A percentile compares a stretch with the other conserved stretches of the same genome.
phyloP scores from a whole-genome alignment of 1,140 invertebrate genomes.

The Apis florea region DNA sequence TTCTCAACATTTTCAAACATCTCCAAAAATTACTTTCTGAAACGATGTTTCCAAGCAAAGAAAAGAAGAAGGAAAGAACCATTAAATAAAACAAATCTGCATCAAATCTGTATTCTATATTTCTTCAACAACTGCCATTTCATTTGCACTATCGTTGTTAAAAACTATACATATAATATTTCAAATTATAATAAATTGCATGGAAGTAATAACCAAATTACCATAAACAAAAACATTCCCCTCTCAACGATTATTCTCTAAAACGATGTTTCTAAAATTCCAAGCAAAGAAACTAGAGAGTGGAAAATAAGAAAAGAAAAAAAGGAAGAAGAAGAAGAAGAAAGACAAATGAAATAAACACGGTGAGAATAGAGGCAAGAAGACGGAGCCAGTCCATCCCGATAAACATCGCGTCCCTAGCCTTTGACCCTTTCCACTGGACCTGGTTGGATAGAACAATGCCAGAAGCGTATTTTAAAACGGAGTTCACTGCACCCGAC shows the following conservation, averaged over 20 bases:
- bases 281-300: background rate
- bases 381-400: background rate
- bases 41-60: background rate
- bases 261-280: background rate
- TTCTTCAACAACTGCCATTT: too few relatives aligned
- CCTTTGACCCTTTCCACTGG: conserved; percentile 3
- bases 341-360: background rate
- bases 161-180: too few relatives aligned
- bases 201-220: too few relatives aligned
- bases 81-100: too few relatives aligned
- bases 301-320: background rate
- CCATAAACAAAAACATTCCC: too few relatives aligned
- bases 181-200: too few relatives aligned
- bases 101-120: too few relatives aligned
- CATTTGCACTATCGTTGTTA: too few relatives aligned
- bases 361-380: background rate
- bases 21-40: too few relatives aligned
- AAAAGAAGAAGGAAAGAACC: too few relatives aligned
- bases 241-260: background rate
- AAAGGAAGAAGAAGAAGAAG: background rate
- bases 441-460: conserved; percentile 2
- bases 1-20: too few relatives aligned
- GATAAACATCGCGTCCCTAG: background rate
- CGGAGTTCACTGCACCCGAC: conserved; percentile 3
- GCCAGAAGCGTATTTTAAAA: conserved; percentile 18